Base-by-base conservation (phyloP, 2,797 vertebrate genomes). In the Chrysocyon brachyurus region DNA sequence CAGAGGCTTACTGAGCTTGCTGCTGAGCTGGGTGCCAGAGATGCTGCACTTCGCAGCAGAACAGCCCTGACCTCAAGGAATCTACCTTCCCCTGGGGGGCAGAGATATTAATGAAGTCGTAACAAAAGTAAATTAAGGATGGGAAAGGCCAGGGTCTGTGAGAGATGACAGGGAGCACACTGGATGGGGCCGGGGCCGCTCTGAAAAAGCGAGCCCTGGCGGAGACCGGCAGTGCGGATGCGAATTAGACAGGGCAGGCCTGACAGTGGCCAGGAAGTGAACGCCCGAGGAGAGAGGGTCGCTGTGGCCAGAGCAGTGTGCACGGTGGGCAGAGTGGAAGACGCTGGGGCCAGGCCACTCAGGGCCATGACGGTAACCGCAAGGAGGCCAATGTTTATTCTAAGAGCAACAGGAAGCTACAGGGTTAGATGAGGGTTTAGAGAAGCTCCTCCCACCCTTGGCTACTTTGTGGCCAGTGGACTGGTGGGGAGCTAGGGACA, bases 281-380 rank as follows among this genome's bases (percentile, higher is more conserved):
- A 9, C 2, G 31, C 40, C 36, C 22, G 8, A 10, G 72, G 49
- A 56, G 7, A 14, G 49, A 40, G n/a, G 12, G 24, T 17, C 16
- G 11, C 12, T 3, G 1, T 49, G n/a, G 52, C 75, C 5, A 63
- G 31, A 46, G 46, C 7, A 31, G 19, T 2, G 3, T 22, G 52
- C 17, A 12, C 14, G 31, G 7, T 6, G 14, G 66, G 63, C 46
- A 17, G 81, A 26, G 46, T n/a, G 33, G 26, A 77, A 82, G 68
- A 17, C 0, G 3, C 64, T 7, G 33, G 36, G 63, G 36, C 4
- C 0, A 1, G 26, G 33, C 11, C 49, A 16, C 26, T 49, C 17
- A 8, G 16, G 64, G 36, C 19, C 8, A 15, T 4, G 28, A 36
- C 1, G 0, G 54, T n/a, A n/a, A 16, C 1, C 0, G 3, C 17